Conservation (phyloP, 2,797 vertebrate species). For the Zalophus californianus region DNA sequence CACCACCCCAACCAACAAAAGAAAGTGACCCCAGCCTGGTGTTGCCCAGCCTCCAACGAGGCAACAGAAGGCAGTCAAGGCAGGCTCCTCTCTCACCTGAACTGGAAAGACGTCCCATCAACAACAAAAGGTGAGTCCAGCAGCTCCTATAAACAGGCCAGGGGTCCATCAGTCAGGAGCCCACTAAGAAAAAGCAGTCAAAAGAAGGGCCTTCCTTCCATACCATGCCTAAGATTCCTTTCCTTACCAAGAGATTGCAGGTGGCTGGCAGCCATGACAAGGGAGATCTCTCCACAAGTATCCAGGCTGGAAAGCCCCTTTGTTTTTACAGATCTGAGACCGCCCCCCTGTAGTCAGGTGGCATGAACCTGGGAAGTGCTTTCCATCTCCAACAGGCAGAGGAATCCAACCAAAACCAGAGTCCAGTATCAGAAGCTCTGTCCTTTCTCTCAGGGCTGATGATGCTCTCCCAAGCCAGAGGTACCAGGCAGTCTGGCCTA, state of each 20-base stretch:
- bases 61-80: neutral
- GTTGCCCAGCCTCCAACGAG: neutral
- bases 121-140: no score
- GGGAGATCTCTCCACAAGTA: neutral
- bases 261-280: no score
- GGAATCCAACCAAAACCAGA: neutral
- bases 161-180: neutral
- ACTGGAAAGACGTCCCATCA: neutral
- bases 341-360: no score
- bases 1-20: neutral
- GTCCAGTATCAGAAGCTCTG: neutral
- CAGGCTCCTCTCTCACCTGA: neutral
- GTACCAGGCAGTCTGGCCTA: no score
- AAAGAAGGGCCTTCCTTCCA: neutral
- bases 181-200: neutral
- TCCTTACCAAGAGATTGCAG: neutral
- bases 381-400: neutral
- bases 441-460: neutral
- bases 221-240: neutral
- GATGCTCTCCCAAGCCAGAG: neutral
- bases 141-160: neutral
- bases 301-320: neutral
- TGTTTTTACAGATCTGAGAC: neutral
- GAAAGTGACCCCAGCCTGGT: neutral
- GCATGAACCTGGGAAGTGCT: neutral